These are phyloP conservation scores for Euphysa ruthae DNA, from an alignment of 30 jellyfish, hydroid and myxozoan genomes.

Conservation along the genomic window DNA sequence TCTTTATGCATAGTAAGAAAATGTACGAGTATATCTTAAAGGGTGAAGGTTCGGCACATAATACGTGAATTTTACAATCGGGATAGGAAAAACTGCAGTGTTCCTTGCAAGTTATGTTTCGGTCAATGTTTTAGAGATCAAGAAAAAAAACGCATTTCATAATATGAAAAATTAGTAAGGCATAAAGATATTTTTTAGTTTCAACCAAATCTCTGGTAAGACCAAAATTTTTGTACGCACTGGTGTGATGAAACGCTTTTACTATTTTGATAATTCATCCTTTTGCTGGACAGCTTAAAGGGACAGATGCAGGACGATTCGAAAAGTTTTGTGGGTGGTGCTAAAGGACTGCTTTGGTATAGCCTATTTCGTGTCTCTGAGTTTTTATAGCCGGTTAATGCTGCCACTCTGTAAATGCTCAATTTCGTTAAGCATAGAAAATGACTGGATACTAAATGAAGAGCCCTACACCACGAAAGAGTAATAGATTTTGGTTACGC, in stretches of 20 bases:
- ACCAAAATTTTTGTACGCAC: constrained; percentile 18
- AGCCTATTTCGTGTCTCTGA: constrained; percentile 55
- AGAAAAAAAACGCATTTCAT: constrained; percentile 31
- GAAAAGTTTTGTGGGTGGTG: background rate
- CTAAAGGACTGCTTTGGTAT: constrained; percentile 24
- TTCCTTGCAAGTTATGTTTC: constrained; percentile 38
- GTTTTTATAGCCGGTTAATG: constrained; percentile 49
- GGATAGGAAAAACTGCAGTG: constrained; percentile 53
- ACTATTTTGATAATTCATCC: constrained; percentile 13
- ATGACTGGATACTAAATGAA: constrained; percentile 48
- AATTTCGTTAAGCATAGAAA: constrained; percentile 8
- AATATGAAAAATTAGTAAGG: constrained; percentile 46
- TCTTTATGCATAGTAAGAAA: constrained; percentile 5
- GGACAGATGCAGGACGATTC: constrained; percentile 18
- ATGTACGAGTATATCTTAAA: constrained; percentile 3
- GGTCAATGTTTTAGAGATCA: constrained; percentile 57
- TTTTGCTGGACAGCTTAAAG: constrained; percentile 4
- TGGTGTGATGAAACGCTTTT: constrained; percentile 40
- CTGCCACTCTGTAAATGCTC: constrained; percentile 8
- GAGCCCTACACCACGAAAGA: constrained; percentile 35
- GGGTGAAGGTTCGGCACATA: constrained; percentile 1
- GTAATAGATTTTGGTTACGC: constrained; percentile 17
- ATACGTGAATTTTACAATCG: constrained; percentile 5
- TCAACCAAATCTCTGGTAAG: constrained; percentile 53
- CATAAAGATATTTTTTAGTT: constrained; percentile 36